phyloP scores from a whole-genome alignment of 2,888 invertebrate genomes.

The Sinodicranocentrus sp. region DNA sequence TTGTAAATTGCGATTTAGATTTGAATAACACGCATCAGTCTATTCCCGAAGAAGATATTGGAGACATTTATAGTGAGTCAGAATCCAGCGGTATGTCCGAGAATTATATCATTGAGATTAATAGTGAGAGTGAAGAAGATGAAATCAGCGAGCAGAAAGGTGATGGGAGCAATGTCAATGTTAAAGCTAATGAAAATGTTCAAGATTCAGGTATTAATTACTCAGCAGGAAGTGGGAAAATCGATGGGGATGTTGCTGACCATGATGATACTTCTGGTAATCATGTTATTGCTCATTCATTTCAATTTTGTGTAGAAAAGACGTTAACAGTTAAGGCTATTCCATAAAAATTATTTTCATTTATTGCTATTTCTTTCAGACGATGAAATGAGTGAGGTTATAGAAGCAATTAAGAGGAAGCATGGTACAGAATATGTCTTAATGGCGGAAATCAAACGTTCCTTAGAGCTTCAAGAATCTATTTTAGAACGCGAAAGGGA shows the following conservation, averaged over 20 bases:
- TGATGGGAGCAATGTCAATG: background rate
- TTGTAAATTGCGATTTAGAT: slow-evolving; percentile 50
- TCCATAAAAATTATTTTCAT: too few relatives aligned
- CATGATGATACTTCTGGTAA: background rate
- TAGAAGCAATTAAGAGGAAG: slow-evolving; percentile 39
- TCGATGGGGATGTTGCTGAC: background rate
- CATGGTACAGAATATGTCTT: background rate
- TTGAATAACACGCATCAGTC: slow-evolving; percentile 56
- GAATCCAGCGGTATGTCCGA: too few relatives aligned
- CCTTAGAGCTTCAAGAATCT: slow-evolving; percentile 27
- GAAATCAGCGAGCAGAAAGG: slow-evolving; percentile 19
- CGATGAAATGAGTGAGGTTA: slow-evolving; percentile 16
- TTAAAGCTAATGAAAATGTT: background rate
- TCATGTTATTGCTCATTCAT: background rate
- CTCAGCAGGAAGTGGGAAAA: background rate
- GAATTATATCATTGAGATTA: background rate
- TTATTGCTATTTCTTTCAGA: background rate
- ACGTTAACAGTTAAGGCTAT: too few relatives aligned
- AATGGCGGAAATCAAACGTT: slow-evolving; percentile 26
- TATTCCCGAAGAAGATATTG: slow-evolving; percentile 10
- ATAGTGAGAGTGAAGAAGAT: background rate
- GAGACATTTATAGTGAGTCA: too few relatives aligned
- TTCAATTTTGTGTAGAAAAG: background rate
- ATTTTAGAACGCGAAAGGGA: slow-evolving; percentile 31
- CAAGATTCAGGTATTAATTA: background rate